Evolutionary conservation across 2,888 invertebrate species (phyloP).

Genomic region (Eurytoma californica): DNA sequence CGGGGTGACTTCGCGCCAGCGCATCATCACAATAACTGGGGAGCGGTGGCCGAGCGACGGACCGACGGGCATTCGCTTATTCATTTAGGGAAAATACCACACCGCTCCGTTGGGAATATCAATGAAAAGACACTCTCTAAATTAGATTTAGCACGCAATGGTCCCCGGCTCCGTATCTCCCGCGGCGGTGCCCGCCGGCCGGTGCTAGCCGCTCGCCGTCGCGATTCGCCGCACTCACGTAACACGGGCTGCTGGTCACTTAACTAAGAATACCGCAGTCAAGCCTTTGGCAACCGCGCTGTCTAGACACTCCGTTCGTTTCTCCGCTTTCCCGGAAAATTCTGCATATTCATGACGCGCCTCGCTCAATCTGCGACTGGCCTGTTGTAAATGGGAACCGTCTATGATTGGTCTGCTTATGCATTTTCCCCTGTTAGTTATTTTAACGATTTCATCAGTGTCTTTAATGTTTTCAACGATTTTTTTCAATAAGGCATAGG

Average conservation of each 20-base stretch:
- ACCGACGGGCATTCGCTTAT: slow-evolving; percentile 18
- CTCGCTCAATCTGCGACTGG: slow-evolving; percentile 27
- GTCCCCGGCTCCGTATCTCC: slow-evolving; percentile 1
- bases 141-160: slow-evolving; percentile 42
- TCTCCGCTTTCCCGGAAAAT: slow-evolving; percentile 31
- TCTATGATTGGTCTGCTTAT: background rate
- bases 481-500: no score
- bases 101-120: slow-evolving; percentile 26
- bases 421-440: background rate
- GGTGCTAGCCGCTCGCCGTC: background rate
- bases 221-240: background rate
- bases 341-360: slow-evolving; percentile 43
- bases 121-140: slow-evolving; percentile 49
- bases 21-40: slow-evolving; percentile 32
- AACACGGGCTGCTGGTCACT: slow-evolving; percentile 28
- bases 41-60: no score
- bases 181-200: background rate
- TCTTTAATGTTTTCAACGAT: background rate
- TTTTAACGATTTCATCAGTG: no score
- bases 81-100: slow-evolving; percentile 41
- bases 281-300: slow-evolving; percentile 3
- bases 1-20: background rate
- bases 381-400: slow-evolving; percentile 1
- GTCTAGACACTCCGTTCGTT: background rate
- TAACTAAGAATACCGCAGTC: background rate